phyloP scores from a whole-genome alignment of 2,888 invertebrate species.

The Xestia c-nigrum region DNA sequence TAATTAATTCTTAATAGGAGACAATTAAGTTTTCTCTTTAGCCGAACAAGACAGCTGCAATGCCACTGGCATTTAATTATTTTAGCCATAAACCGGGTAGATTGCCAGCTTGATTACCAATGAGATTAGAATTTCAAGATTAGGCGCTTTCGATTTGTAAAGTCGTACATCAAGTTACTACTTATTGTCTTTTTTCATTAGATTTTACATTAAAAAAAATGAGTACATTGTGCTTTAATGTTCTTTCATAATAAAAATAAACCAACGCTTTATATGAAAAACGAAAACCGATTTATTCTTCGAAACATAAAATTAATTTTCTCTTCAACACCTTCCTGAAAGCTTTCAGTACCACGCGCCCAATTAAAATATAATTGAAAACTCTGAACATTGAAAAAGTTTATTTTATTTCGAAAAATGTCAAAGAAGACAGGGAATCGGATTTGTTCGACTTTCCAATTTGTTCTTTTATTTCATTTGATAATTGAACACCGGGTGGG shows the following conservation, averaged over 20 bases:
- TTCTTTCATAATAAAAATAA: not conserved
- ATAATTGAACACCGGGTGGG: not conserved
- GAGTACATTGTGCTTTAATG: no score
- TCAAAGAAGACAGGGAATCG: not conserved
- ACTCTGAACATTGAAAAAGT: constrained; percentile 27
- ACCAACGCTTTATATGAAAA: not conserved
- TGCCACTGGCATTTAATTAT: not conserved
- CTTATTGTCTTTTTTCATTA: no score
- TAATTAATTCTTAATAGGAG: not conserved
- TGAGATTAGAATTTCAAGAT: not conserved
- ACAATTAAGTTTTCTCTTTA: not conserved
- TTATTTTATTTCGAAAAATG: constrained; percentile 30
- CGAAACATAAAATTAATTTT: constrained; percentile 7
- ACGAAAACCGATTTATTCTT: not conserved
- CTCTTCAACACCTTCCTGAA: constrained; percentile 13
- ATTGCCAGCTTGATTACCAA: not conserved
- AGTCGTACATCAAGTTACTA: no score
- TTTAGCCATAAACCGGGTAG: not conserved
- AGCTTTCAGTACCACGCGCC: constrained; percentile 13
- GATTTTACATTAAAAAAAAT: no score
- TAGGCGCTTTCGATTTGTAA: not conserved
- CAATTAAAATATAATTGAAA: constrained; percentile 50
- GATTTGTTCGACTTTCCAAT: constrained; percentile 6
- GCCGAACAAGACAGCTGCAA: not conserved
- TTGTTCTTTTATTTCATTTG: constrained; percentile 24